Evolutionary conservation across 2,113 vertebrate genomes (phyloP), one percentile per base, ranked within the genome.

Genomic region (Scytalopus superciliaris): DNA sequence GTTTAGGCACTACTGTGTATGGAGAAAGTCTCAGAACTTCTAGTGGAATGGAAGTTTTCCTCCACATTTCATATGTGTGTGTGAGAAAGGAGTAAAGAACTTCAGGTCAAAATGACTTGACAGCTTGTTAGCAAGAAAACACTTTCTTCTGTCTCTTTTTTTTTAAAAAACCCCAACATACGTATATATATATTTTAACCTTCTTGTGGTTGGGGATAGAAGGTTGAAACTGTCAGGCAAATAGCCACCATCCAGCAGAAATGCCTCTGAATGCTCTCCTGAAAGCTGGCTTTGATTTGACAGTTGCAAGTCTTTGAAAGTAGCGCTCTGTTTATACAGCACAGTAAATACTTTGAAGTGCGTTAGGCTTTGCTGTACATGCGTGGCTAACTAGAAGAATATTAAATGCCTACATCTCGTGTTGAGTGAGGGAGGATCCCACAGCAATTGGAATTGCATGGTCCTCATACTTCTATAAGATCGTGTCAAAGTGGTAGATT

Each of bases 221-320:
- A 70, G 89, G 83, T 92, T 89, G 88, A 92, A 93, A 82, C 83
- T 93, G 88, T 92, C 92, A 95, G 85, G 85, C 79, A 94, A 90
- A 84, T 94, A 97, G 92, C 93, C 94, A 94, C 92, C 83, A 92
- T 89, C 76, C 80, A 90, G 77, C 73, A 89, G 88, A 86, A 96
- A 75, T 28, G 47, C 74, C 75, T 74, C 69, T 87, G 84, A 72
- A 86, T 81, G 64, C 78, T 96, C 70, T 70, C 24, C 76, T 92
- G 95, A 84, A 84, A 96, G 88, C 37, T 40, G 75, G 88, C 92
- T 96, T 97, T 95, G 92, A 89, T 92, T 96, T 95, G 94, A 96
- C 96, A 96, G 89, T 73, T 93, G 39, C 1, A 72, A 94, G 90
- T 49, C 96, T 94, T 95, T 94, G 96, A 96, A 96, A 96, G 52